phyloP scores from a whole-genome alignment of 2,113 vertebrate species.

The Anthoscopus minutus region DNA sequence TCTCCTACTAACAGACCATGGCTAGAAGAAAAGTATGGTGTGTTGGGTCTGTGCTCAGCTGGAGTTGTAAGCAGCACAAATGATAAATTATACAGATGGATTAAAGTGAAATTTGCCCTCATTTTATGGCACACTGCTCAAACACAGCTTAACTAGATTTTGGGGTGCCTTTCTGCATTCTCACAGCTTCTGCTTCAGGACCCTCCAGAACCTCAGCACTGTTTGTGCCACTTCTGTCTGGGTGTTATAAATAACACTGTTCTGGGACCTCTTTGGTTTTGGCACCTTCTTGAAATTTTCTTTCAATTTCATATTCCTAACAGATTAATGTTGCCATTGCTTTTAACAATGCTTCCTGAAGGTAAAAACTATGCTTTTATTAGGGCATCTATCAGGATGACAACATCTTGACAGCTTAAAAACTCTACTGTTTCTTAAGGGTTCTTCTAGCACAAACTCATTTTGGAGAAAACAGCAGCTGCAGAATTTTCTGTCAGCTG shows the following conservation, averaged over 20 bases:
- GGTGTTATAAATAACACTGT: not conserved
- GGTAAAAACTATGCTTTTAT: not conserved
- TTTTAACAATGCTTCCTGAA: not conserved
- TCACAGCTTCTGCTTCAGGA: not conserved
- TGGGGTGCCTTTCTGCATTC: not conserved
- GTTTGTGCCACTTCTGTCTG: not conserved
- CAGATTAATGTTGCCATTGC: not conserved
- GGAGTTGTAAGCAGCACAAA: not conserved
- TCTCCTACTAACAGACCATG: not conserved
- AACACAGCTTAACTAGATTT: not conserved
- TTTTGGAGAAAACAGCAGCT: not conserved
- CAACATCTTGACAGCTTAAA: not conserved
- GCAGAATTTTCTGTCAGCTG: not conserved
- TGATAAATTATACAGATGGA: not conserved
- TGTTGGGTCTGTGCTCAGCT: not conserved
- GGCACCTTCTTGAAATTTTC: not conserved
- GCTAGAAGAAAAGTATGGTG: not conserved
- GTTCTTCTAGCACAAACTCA: not conserved
- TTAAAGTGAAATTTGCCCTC: not conserved
- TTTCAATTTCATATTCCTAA: not conserved
- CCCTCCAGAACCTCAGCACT: not conserved
- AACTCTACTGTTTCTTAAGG: not conserved
- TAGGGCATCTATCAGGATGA: not conserved
- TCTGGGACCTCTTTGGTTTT: not conserved
- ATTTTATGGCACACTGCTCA: rapidly evolving